Percentiles rank a stretch among this genome's conserved stretches.
Evolutionary conservation across 2,888 invertebrate species (phyloP).

Genomic region (Brachyptera putata): DNA sequence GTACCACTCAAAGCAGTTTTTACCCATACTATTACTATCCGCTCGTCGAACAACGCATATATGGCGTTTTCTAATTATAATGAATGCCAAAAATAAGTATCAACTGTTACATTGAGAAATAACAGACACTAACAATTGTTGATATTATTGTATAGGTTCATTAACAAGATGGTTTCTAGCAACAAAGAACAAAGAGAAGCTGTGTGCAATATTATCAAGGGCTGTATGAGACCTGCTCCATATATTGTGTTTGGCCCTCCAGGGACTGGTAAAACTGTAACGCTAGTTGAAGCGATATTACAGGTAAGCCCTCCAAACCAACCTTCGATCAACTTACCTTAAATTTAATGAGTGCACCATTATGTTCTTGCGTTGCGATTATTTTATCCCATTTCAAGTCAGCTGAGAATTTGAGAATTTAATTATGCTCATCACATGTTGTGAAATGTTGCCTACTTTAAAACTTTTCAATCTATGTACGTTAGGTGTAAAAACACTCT

Average conservation of each 20-base stretch:
- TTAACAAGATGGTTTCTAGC: conserved; percentile 44
- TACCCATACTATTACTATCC: too few species aligned
- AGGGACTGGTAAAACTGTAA: conserved; percentile 52
- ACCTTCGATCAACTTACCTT: too few species aligned
- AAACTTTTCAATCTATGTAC: too few species aligned
- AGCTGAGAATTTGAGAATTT: background rate
- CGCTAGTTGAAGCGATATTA: conserved; percentile 49
- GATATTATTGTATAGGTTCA: conserved; percentile 35
- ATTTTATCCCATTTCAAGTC: background rate
- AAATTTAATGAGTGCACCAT: background rate
- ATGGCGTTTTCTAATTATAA: background rate
- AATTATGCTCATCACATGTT: background rate
- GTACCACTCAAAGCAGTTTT: too few species aligned
- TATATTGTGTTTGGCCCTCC: conserved; percentile 86
- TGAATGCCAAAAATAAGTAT: background rate
- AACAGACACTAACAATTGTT: background rate
- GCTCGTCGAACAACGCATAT: too few species aligned
- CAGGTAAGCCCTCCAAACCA: conserved; percentile 40
- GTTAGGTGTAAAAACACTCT: too few species aligned
- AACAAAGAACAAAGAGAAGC: conserved; percentile 62
- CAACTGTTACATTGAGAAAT: background rate
- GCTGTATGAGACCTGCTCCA: conserved; percentile 60
- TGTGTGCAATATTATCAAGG: conserved; percentile 61
- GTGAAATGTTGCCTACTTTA: background rate
- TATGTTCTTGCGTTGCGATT: too few species aligned